Evolutionary conservation across 2,888 invertebrate species (phyloP).

Genomic region (Eilema sororculum): DNA sequence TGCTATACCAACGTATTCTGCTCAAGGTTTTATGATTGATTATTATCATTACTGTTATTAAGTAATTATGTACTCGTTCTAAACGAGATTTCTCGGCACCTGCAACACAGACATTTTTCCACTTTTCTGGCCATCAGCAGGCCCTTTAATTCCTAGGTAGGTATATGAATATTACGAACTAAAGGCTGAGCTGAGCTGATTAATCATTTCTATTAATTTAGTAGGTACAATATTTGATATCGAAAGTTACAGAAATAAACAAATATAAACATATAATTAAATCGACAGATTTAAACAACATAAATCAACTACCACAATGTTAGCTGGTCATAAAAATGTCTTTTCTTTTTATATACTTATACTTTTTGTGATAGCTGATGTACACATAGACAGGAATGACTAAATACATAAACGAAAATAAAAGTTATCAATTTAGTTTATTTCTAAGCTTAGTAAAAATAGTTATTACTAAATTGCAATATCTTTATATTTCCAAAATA

Average conservation of each 20-base stretch:
- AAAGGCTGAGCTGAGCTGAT: neutral
- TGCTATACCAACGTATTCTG: neutral
- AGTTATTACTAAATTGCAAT: slow-evolving; percentile 46
- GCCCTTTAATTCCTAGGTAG: too few relatives aligned
- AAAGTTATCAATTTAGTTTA: slow-evolving; percentile 24
- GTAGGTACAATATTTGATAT: neutral
- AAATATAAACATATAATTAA: neutral
- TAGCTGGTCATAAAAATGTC: neutral
- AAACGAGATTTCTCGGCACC: neutral
- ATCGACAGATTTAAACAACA: too few relatives aligned
- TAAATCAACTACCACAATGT: too few relatives aligned
- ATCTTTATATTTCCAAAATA: slow-evolving; percentile 47
- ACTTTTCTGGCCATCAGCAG: neutral
- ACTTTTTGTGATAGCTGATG: neutral
- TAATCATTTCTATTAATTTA: neutral
- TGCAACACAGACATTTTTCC: neutral
- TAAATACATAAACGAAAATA: slow-evolving; percentile 24
- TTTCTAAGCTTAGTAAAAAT: slow-evolving; percentile 40
- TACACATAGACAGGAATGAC: slow-evolving; percentile 4
- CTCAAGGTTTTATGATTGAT: neutral
- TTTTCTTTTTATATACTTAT: too few relatives aligned
- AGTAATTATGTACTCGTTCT: too few relatives aligned
- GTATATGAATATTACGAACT: neutral
- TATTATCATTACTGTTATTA: too few relatives aligned
- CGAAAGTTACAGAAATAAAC: neutral